Evolutionary conservation across 2,113 vertebrate species (phyloP).

Genomic region (Atractosteus spatula): DNA sequence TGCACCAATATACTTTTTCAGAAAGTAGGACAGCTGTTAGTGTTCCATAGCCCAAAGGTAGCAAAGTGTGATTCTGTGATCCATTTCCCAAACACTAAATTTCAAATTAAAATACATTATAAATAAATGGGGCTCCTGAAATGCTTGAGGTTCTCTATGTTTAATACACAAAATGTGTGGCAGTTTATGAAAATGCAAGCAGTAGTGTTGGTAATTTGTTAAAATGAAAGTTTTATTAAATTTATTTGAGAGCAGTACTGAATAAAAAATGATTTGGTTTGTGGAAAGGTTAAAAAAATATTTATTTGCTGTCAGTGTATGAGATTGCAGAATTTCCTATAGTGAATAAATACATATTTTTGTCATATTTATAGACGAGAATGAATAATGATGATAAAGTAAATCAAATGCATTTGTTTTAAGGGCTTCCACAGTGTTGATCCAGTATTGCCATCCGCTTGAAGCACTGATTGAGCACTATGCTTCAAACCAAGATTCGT

Average conservation of each 20-base stretch:
- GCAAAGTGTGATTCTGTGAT: neutral
- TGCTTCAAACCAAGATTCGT: too few species aligned
- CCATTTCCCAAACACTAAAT: slow-evolving; percentile 35
- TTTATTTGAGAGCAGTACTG: slow-evolving; percentile 49
- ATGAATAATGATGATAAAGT: too few species aligned
- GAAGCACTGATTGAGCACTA: too few species aligned
- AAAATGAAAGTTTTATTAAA: slow-evolving; percentile 52
- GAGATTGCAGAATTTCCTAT: slow-evolving; percentile 17
- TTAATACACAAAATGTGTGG: neutral
- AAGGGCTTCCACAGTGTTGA: too few species aligned
- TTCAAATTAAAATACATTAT: slow-evolving; percentile 50
- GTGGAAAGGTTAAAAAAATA: slow-evolving; percentile 37
- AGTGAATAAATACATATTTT: too few species aligned
- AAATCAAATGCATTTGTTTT: too few species aligned
- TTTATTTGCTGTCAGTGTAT: slow-evolving; percentile 24
- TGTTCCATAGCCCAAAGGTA: slow-evolving; percentile 19
- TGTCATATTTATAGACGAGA: too few species aligned
- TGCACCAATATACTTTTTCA: neutral
- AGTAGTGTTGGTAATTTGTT: slow-evolving; percentile 50
- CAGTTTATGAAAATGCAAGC: slow-evolving; percentile 27
- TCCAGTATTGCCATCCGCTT: too few species aligned
- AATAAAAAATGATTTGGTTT: slow-evolving; percentile 50
- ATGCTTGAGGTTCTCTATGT: neutral
- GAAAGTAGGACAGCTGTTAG: neutral
- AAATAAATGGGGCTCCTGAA: slow-evolving; percentile 35